Base-by-base conservation (phyloP, 2,888 invertebrate genomes). In the Tenthredo mesomela region DNA sequence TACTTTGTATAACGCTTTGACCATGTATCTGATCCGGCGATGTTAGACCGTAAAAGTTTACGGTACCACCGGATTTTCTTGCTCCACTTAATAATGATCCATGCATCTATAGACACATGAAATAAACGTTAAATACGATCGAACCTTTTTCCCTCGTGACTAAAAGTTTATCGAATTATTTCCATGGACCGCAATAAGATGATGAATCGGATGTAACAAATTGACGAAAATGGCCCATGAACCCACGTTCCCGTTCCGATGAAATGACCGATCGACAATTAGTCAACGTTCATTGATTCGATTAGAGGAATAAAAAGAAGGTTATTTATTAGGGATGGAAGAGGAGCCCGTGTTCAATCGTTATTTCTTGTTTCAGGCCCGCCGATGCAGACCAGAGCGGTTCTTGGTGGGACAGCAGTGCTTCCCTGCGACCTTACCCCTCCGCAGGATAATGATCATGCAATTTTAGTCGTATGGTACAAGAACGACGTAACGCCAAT, bases 391-490 rank as follows among this genome's bases (percentile, higher is more conserved):
- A 95, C 96, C 89, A 95, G 95, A 89, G 96, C 96, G 33, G 96
- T 98, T 91, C 95, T 97, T 86, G 96, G 96, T 89, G 97, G 96
- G 86, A 96, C 96, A 89, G 97, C 97, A 84, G 95, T 96, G 90
- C 95, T 98, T 89, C 97, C 98, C 54, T 98, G 98, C 94, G 97
- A 98, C 94, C 96, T 98, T 89, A 96, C 96, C 88, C 96, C 97
- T 73, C 96, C 96, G 82, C 94, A 96, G 88, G 95, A 96, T 70
- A 96, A 97, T 89, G 98, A 98, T 94, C 96, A 96, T 86, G 96
- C 97, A 86, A 95, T 97, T 75, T 95, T 98, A 82, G 97, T 98
- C 89, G 97, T 98, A 83, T 98, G 98, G 98, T 98, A 98, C 93
- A 97, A 97, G 93, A 97, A 97, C 92, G 97, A 98, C 93, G 94